Evolutionary conservation across 2,797 vertebrate genomes (phyloP).

Genomic region (Buphagus erythrorhynchus): DNA sequence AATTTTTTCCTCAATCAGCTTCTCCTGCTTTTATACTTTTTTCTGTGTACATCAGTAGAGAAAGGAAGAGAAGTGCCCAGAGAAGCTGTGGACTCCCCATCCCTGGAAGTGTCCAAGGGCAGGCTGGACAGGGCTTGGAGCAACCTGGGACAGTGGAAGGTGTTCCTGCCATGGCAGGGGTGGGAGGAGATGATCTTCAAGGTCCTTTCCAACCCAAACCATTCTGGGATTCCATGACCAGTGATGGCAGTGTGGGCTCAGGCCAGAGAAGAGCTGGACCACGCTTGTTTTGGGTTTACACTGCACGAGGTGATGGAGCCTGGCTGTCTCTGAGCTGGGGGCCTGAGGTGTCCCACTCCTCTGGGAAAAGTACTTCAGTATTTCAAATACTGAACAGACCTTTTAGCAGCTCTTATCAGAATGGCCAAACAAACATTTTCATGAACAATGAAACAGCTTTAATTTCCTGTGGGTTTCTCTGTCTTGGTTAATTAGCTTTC

Average conservation of each 20-base stretch:
- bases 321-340: background rate
- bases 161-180: background rate
- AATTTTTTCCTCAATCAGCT: background rate
- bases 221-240: no score
- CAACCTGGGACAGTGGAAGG: rapidly evolving
- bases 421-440: background rate
- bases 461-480: background rate
- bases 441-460: background rate
- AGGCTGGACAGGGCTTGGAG: rapidly evolving
- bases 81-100: background rate
- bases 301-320: background rate
- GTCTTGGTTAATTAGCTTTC: conserved; percentile 4
- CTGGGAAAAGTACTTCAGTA: background rate
- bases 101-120: background rate
- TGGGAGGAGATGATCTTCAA: background rate
- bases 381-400: background rate
- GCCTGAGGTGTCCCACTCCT: background rate
- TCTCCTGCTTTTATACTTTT: background rate
- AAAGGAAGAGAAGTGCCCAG: background rate
- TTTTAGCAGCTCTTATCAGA: background rate
- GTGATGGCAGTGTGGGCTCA: background rate
- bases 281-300: background rate
- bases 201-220: background rate
- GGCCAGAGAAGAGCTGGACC: background rate
- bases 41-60: background rate